Base-by-base conservation (phyloP, 2,113 vertebrate genomes). In the Pipa parva region DNA sequence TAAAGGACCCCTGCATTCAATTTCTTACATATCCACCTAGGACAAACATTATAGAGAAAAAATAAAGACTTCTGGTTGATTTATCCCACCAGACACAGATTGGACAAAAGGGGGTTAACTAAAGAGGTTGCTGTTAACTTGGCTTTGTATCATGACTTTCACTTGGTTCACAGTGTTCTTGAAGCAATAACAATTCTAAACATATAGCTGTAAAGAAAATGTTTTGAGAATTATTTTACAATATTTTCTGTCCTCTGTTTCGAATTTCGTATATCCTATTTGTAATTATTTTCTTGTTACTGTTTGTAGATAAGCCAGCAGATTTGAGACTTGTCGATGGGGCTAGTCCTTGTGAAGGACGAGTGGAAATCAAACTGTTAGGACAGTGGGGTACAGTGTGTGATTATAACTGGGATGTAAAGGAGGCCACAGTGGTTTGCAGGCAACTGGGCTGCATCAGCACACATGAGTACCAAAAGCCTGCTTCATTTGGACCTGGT, bases 401-500 rank as follows among this genome's bases (percentile, higher is more conserved):
- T 54, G 74, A 7, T 0, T 42, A 49, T n/a, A 62, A 68, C 18
- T 83, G 79, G 81, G 77, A 63, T 63, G 11, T 79, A 39, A 50
- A 67, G 49, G 78, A 77, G 29, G 78, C 84, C 56, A 73, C 0
- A 0, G 69, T 79, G 18, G 73, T 82, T 48, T 85, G 83, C n/a
- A 67, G 1, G 11, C 80, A 85, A 24, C 68, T 86, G n/a, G 77
- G 76, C 61, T 87, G 84, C 15, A 84, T 81, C 0, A 55, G 3
- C 0, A 80, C 81, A 0, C 77, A 81, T 18, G 77, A 77, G 0
- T 82, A 83, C 1, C 83, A 80, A 0, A 72, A 74, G 2, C 80
- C 73, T 0, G 83, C 86, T 1, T 81, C 77, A 59, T 88, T 88
- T 1, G 86, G 86, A 1, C 78, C 79, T 64, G 85, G 85, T 2